Percentiles rank a stretch among this genome's conserved stretches.
These are phyloP conservation scores for Cephus spinipes DNA, from an alignment of 2,888 invertebrate species.

Conservation along the genomic window DNA sequence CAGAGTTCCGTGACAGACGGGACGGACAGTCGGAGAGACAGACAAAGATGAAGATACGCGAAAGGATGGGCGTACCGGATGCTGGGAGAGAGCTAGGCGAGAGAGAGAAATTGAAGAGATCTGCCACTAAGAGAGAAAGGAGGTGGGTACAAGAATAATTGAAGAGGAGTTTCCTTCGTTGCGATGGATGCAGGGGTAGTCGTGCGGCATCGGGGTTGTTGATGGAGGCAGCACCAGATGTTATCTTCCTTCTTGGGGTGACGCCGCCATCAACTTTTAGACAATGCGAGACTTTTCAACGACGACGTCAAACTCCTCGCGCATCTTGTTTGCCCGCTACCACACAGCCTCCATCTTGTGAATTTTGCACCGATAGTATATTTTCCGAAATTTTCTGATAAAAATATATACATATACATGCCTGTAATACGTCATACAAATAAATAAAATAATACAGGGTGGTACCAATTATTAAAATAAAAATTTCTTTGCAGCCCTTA, in stretches of 20 bases:
- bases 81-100: constrained; percentile 44
- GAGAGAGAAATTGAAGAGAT: constrained; percentile 9
- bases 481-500: not conserved
- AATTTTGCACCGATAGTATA: not conserved
- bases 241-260: constrained; percentile 59
- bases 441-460: no score
- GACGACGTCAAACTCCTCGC: constrained; percentile 57
- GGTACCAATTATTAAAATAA: not conserved
- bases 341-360: constrained; percentile 22
- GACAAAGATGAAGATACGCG: constrained; percentile 7
- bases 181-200: constrained; percentile 43
- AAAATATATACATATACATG: no score
- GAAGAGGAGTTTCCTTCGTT: constrained; percentile 60
- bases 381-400: no score
- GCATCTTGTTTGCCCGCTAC: constrained; percentile 42
- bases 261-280: constrained; percentile 61
- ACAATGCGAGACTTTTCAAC: constrained; percentile 62
- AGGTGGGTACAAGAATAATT: constrained; percentile 59
- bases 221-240: constrained; percentile 61
- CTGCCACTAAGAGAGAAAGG: constrained; percentile 2
- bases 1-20: constrained; percentile 55
- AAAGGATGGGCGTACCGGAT: constrained; percentile 43
- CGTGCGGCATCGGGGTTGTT: constrained; percentile 50
- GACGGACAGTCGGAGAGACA: constrained; percentile 3
- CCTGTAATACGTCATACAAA: no score